Percentiles rank a stretch among this genome's conserved stretches.
Evolutionary conservation across 2,888 invertebrate genomes (phyloP).

Genomic region (Macrosiphum euphorbiae): DNA sequence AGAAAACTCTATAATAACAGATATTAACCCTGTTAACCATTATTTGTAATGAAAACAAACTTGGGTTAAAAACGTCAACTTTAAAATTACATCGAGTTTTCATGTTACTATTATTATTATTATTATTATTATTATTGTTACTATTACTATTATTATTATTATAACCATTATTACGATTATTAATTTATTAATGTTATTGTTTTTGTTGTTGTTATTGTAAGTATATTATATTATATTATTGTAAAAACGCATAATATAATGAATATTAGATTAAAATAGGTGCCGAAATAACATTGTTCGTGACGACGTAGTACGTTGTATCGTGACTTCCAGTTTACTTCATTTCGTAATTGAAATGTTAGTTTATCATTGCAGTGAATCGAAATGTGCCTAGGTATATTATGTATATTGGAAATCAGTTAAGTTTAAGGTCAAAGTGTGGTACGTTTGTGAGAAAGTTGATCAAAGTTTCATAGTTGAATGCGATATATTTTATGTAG

Average conservation of each 20-base stretch:
- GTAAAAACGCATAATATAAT: neutral
- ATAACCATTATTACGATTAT: neutral
- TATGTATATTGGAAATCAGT: slow-evolving; percentile 9
- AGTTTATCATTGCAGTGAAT: slow-evolving; percentile 3
- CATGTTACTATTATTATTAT: neutral
- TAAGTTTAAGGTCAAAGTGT: neutral
- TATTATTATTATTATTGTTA: neutral
- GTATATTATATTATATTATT: neutral
- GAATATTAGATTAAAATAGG: neutral
- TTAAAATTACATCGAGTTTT: neutral
- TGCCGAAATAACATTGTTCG: neutral
- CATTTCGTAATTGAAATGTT: slow-evolving; percentile 40
- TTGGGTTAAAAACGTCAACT: neutral
- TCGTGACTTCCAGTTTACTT: slow-evolving; percentile 1
- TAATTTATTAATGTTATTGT: neutral
- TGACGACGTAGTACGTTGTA: neutral
- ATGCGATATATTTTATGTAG: neutral
- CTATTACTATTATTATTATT: neutral
- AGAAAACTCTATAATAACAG: neutral
- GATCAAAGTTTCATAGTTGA: neutral
- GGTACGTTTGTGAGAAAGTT: slow-evolving; percentile 13
- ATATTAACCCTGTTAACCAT: neutral
- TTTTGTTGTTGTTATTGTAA: neutral
- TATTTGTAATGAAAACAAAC: neutral
- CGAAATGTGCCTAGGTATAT: neutral